Conservation (phyloP, 2,888 invertebrate species). For the Drosophila mercatorum region DNA sequence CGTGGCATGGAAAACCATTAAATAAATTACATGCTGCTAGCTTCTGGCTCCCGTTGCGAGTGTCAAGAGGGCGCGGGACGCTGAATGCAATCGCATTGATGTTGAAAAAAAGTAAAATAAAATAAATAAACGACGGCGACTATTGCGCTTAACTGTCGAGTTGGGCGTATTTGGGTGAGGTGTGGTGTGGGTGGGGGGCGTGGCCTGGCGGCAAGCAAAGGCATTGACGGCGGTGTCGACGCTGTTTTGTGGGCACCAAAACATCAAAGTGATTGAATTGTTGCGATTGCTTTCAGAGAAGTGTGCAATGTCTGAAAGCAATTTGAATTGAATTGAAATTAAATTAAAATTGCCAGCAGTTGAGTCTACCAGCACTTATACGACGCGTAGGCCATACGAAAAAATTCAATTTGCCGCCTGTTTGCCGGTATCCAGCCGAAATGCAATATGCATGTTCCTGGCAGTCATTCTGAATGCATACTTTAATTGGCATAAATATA, state of each 20-base stretch:
- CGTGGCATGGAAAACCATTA: slow-evolving; percentile 77
- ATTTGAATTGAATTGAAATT: slow-evolving; percentile 70
- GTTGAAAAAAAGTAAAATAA: slow-evolving; percentile 43
- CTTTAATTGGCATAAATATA: slow-evolving; percentile 69
- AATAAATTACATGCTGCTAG: slow-evolving; percentile 81
- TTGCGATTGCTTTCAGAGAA: slow-evolving; percentile 78
- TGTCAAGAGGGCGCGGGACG: slow-evolving; percentile 30
- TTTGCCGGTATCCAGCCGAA: background rate
- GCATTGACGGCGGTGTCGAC: slow-evolving; percentile 30
- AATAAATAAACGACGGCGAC: slow-evolving; percentile 45
- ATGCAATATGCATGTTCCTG: slow-evolving; percentile 17
- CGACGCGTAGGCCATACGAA: background rate
- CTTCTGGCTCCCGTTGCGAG: slow-evolving; percentile 41
- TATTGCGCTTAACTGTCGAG: slow-evolving; percentile 72
- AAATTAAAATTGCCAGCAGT: slow-evolving; percentile 71
- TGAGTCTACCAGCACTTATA: slow-evolving; percentile 13
- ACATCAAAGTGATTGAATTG: slow-evolving; percentile 83
- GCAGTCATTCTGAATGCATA: background rate
- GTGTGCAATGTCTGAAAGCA: slow-evolving; percentile 48
- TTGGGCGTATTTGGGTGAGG: slow-evolving; percentile 23
- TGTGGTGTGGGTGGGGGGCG: slow-evolving; percentile 14
- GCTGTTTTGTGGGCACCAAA: slow-evolving; percentile 78
- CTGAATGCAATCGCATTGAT: slow-evolving; percentile 77
- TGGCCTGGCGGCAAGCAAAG: slow-evolving; percentile 31
- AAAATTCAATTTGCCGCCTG: background rate